phyloP scores from a whole-genome alignment of 2,888 invertebrate genomes.

The Salticus scenicus region DNA sequence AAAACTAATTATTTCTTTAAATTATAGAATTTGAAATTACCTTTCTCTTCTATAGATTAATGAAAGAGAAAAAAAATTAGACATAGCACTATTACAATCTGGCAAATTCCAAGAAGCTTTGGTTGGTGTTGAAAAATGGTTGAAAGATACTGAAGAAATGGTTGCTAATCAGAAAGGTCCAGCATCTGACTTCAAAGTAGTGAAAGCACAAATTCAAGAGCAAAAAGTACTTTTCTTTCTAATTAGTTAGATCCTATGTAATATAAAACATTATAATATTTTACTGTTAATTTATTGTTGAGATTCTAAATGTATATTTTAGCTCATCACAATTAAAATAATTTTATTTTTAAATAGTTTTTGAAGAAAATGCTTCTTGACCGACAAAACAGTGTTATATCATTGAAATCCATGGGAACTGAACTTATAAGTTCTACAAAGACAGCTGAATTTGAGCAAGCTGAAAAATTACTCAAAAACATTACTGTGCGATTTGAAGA shows the following conservation, averaged over 20 bases:
- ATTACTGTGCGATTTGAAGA: constrained; percentile 90
- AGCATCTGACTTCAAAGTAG: constrained; percentile 97
- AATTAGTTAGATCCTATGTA: too few relatives aligned
- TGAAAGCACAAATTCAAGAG: constrained; percentile 97
- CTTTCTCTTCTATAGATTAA: constrained; percentile 82
- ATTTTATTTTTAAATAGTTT: constrained; percentile 79
- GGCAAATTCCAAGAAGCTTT: constrained; percentile 98
- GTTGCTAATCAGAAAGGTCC: constrained; percentile 97
- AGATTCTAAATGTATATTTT: background rate
- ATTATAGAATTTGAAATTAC: too few relatives aligned
- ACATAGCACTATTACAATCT: constrained; percentile 93
- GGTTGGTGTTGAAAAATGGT: constrained; percentile 84
- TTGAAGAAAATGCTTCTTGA: constrained; percentile 97
- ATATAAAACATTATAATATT: too few relatives aligned
- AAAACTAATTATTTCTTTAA: too few relatives aligned
- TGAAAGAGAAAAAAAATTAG: constrained; percentile 91
- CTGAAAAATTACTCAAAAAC: constrained; percentile 91
- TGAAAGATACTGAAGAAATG: constrained; percentile 97
- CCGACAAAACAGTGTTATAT: constrained; percentile 94
- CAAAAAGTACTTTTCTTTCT: constrained; percentile 81
- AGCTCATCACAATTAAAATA: background rate
- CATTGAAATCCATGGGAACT: constrained; percentile 92
- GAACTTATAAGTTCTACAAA: constrained; percentile 92
- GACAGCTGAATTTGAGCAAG: constrained; percentile 86
- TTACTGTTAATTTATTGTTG: background rate